Evolutionary conservation across 2,113 vertebrate species (phyloP).

Genomic region (Tautogolabrus adspersus): DNA sequence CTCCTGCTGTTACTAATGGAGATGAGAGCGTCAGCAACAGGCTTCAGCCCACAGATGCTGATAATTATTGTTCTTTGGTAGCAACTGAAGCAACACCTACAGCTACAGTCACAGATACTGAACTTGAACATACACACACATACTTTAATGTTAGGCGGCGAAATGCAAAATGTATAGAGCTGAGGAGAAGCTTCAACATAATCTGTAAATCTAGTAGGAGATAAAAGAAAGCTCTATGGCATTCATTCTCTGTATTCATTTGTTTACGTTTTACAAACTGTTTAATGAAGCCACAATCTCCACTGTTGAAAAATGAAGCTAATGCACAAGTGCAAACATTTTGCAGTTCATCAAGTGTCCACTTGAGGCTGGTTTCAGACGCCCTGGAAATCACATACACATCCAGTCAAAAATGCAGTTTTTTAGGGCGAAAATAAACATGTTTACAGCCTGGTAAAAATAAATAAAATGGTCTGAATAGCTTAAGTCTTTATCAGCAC

Average conservation of each 20-base stretch:
- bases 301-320: too few relatives aligned
- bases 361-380: too few relatives aligned
- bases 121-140: background rate
- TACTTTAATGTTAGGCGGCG: background rate
- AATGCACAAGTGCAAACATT: too few relatives aligned
- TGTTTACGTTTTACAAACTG: too few relatives aligned
- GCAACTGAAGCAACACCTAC: constrained; percentile 28
- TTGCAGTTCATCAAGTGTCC: too few relatives aligned
- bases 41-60: constrained; percentile 44
- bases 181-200: background rate
- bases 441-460: too few relatives aligned
- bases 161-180: background rate
- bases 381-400: too few relatives aligned
- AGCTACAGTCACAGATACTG: background rate
- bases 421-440: too few relatives aligned
- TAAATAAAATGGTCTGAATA: too few relatives aligned
- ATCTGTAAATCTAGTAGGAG: background rate
- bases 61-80: constrained; percentile 48
- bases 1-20: constrained; percentile 56
- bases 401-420: too few relatives aligned
- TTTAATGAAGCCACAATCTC: too few relatives aligned
- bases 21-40: constrained; percentile 57
- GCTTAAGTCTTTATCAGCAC: too few relatives aligned
- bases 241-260: background rate
- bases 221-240: background rate